A percentile compares a stretch with the other conserved stretches of the same genome.
Conservation (phyloP, 2,888 invertebrate species). For the Perizoma affinitatum region DNA sequence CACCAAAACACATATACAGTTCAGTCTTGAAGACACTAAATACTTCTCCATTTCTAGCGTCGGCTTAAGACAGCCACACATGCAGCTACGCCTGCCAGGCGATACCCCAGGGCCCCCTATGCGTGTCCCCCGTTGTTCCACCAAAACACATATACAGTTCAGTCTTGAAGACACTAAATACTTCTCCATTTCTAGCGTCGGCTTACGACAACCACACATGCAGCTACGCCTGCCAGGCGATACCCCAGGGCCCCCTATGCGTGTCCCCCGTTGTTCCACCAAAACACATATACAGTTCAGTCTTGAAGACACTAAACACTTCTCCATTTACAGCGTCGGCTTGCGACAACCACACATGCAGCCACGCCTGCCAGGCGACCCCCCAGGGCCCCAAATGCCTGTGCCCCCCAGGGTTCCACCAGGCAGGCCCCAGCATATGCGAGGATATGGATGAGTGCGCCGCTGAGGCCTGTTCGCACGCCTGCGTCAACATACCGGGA, state of each 20-base stretch:
- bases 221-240: conserved; percentile 83
- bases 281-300: conserved; percentile 19
- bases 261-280: conserved; percentile 82
- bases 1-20: conserved; percentile 23
- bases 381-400: conserved; percentile 87
- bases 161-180: too few species aligned
- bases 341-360: conserved; percentile 47
- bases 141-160: conserved; percentile 8
- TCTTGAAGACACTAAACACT: too few species aligned
- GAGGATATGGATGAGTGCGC: conserved; percentile 89
- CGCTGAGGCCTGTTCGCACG: conserved; percentile 85
- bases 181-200: conserved; percentile 33
- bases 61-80: conserved; percentile 21
- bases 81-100: conserved; percentile 83
- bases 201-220: conserved; percentile 48
- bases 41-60: too few species aligned
- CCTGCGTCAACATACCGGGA: conserved; percentile 83
- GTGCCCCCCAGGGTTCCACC: conserved; percentile 84
- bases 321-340: conserved; percentile 39
- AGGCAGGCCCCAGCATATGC: conserved; percentile 83
- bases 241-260: conserved; percentile 88
- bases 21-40: too few species aligned
- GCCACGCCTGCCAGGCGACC: conserved; percentile 85
- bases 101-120: conserved; percentile 87
- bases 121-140: conserved; percentile 85